Evolutionary conservation across 2,113 vertebrate genomes (phyloP).

Genomic region (Chaenocephalus aceratus): DNA sequence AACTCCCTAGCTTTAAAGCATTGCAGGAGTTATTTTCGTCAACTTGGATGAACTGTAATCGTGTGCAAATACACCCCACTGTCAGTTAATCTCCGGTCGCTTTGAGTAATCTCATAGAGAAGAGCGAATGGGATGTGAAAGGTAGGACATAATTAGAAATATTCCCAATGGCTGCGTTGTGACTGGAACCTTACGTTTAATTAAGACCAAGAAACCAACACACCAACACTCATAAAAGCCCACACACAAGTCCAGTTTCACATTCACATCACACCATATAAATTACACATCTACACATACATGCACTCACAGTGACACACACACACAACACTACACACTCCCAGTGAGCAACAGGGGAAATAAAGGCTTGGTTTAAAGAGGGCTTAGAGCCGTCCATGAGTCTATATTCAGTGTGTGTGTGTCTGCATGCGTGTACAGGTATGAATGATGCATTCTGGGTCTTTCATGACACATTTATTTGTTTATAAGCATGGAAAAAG

Average conservation of each 20-base stretch:
- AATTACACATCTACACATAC: constrained; percentile 23
- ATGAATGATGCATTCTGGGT: constrained; percentile 48
- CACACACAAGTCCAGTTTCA: constrained; percentile 42
- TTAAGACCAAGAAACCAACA: constrained; percentile 68
- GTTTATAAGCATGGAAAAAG: constrained; percentile 51
- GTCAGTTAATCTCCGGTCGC: constrained; percentile 74
- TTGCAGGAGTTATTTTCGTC: constrained; percentile 58
- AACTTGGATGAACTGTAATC: constrained; percentile 69
- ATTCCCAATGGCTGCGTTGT: constrained; percentile 77
- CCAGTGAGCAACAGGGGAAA: constrained; percentile 79
- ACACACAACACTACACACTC: constrained; percentile 36
- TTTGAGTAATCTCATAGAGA: constrained; percentile 78
- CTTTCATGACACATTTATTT: constrained; percentile 63
- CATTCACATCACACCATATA: constrained; percentile 22
- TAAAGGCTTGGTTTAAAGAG: constrained; percentile 80
- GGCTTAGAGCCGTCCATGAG: constrained; percentile 70
- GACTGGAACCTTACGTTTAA: constrained; percentile 75
- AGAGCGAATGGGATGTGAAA: constrained; percentile 66
- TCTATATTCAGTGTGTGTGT: constrained; percentile 58
- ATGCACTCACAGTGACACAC: constrained; percentile 16
- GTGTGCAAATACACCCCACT: constrained; percentile 68
- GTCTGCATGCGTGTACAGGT: constrained; percentile 20
- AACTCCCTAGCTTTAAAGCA: constrained; percentile 16
- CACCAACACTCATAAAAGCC: constrained; percentile 22
- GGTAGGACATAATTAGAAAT: constrained; percentile 80